phyloP scores from a whole-genome alignment of 2,113 vertebrate species.

The Pterocles gutturalis region DNA sequence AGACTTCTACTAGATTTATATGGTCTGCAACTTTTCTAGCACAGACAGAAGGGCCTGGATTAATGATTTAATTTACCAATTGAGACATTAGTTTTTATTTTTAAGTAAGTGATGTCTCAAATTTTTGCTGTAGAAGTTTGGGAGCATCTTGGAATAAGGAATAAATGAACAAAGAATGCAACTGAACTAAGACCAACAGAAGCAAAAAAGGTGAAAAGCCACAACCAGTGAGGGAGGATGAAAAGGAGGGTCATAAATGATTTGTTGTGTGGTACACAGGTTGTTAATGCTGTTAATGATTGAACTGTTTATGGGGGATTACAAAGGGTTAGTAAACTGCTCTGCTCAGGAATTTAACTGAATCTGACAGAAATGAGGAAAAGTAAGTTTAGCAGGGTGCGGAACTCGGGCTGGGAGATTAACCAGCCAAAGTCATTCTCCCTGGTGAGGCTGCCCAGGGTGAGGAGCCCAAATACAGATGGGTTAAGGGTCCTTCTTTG shows the following conservation, averaged over 20 bases:
- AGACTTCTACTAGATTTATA: neutral
- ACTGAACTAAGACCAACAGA: neutral
- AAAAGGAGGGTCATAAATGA: conserved; percentile 38
- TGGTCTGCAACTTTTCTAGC: neutral
- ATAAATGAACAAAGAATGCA: conserved; percentile 23
- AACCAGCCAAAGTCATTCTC: neutral
- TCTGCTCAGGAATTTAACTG: neutral
- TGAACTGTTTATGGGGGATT: conserved; percentile 34
- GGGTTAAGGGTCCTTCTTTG: neutral
- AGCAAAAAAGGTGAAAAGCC: conserved; percentile 43
- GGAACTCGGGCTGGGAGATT: neutral
- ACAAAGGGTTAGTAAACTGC: conserved; percentile 36
- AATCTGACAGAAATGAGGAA: neutral
- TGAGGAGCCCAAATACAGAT: neutral
- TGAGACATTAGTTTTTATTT: conserved; percentile 30
- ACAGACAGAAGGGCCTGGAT: neutral
- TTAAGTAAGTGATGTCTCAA: neutral
- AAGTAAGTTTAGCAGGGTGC: neutral
- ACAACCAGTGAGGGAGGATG: neutral
- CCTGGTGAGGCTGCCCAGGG: neutral
- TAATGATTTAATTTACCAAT: conserved; percentile 25
- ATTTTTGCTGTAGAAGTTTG: neutral
- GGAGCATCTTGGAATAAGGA: neutral
- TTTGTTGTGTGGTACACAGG: conserved; percentile 25
- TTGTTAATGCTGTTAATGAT: conserved; percentile 69